phyloP scores from a whole-genome alignment of 2,888 invertebrate species.

The Taphrorychus bicolor region DNA sequence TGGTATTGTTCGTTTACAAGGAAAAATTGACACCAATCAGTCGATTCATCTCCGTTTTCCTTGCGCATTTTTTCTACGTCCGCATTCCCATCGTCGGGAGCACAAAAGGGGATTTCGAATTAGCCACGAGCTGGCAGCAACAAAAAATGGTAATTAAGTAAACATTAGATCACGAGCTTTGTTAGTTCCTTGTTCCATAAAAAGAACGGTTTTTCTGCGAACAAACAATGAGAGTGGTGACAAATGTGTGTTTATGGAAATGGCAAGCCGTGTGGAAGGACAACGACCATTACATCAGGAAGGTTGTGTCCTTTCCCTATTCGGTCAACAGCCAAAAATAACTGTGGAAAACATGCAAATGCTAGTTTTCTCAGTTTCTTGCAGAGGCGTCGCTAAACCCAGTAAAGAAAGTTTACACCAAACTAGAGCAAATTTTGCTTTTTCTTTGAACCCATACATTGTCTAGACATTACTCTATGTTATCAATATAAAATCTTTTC shows the following conservation, averaged over 20 bases:
- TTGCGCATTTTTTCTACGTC: background rate
- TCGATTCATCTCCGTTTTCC: background rate
- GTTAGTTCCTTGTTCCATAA: conserved; percentile 5
- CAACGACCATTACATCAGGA: no score
- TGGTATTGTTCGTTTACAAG: background rate
- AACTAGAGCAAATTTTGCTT: no score
- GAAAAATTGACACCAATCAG: background rate
- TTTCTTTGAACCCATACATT: no score
- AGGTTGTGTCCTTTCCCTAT: no score
- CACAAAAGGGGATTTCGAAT: conserved; percentile 1
- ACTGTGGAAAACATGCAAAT: no score
- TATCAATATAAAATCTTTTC: no score
- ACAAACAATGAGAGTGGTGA: background rate
- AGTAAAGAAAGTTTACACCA: no score
- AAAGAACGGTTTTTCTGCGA: background rate
- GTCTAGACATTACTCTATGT: no score
- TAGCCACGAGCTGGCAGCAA: background rate
- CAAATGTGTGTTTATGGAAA: background rate
- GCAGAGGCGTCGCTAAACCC: no score
- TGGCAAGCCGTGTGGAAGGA: background rate
- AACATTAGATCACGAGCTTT: conserved; percentile 2
- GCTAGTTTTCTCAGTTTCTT: no score
- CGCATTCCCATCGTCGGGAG: background rate
- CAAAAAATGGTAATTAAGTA: conserved; percentile 1
- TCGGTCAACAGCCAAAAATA: no score